Percentiles rank a stretch among this genome's conserved stretches.
These are phyloP conservation scores for Bombus turneri DNA, from an alignment of 1,140 invertebrate genomes.

Conservation along the genomic window DNA sequence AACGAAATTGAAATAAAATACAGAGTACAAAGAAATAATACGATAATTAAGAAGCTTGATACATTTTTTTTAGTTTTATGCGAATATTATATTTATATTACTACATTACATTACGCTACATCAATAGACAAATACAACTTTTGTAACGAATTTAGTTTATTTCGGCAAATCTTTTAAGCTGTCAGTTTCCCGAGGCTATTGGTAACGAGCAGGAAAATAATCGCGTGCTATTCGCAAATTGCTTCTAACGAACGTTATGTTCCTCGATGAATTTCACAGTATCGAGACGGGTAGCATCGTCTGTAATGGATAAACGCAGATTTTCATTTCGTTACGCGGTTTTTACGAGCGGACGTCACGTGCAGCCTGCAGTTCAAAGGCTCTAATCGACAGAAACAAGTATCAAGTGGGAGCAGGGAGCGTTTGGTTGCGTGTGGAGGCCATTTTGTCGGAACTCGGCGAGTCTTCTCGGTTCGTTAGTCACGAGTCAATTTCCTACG, in stretches of 20 bases:
- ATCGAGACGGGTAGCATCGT: not conserved
- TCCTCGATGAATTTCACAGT: not conserved
- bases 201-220: too few relatives aligned
- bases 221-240: not conserved
- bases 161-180: too few relatives aligned
- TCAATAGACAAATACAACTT: too few relatives aligned
- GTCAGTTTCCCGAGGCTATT: too few relatives aligned
- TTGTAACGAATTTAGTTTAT: too few relatives aligned
- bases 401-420: not conserved
- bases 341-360: not conserved
- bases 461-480: conserved; percentile 27
- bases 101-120: too few relatives aligned
- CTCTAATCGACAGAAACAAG: conserved; percentile 8
- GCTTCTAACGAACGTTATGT: not conserved
- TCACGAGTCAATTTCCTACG: conserved; percentile 15
- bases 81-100: too few relatives aligned
- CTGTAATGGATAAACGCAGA: not conserved
- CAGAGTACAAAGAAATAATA: too few relatives aligned
- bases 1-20: too few relatives aligned
- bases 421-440: not conserved
- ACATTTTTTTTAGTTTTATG: too few relatives aligned
- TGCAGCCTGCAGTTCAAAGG: not conserved
- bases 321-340: conserved; percentile 9
- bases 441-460: conserved; percentile 11
- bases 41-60: too few relatives aligned